phyloP scores from a whole-genome alignment of 1,140 invertebrate species.

The Yoshiicerus persimilis region DNA sequence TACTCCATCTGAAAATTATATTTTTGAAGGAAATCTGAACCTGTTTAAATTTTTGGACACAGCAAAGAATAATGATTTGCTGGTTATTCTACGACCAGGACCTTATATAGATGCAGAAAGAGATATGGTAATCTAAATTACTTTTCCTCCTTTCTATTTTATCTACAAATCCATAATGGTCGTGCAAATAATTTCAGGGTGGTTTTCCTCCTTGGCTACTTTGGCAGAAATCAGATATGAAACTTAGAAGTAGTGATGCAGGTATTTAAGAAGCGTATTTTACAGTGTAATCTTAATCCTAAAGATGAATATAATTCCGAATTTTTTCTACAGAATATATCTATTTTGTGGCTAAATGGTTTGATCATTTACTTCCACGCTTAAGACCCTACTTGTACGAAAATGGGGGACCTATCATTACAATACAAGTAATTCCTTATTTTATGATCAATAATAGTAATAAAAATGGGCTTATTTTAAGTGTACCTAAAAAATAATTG shows the following conservation, averaged over 20 bases:
- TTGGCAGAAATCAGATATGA: slow-evolving; percentile 67
- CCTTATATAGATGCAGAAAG: slow-evolving; percentile 91
- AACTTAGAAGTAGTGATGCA: slow-evolving; percentile 65
- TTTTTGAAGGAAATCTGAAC: slow-evolving; percentile 76
- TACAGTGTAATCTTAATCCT: neutral
- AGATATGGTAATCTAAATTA: slow-evolving; percentile 63
- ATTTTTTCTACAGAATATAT: slow-evolving; percentile 56
- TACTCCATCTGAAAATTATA: slow-evolving; percentile 61
- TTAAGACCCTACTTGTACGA: slow-evolving; percentile 65
- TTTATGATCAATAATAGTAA: too few species aligned
- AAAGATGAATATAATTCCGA: neutral
- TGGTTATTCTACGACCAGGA: slow-evolving; percentile 83
- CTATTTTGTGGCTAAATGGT: slow-evolving; percentile 65
- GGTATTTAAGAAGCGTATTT: slow-evolving; percentile 53
- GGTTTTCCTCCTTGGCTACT: slow-evolving; percentile 83
- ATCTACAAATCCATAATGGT: neutral
- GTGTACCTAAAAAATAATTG: too few species aligned
- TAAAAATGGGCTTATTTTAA: too few species aligned
- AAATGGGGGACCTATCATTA: slow-evolving; percentile 78
- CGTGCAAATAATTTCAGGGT: slow-evolving; percentile 63
- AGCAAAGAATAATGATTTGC: slow-evolving; percentile 76
- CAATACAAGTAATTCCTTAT: slow-evolving; percentile 71
- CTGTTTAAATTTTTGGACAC: slow-evolving; percentile 74
- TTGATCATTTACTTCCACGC: slow-evolving; percentile 60
- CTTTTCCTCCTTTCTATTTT: neutral